phyloP scores from a whole-genome alignment of 2,888 invertebrate genomes.

The Mechanitis messenoides region DNA sequence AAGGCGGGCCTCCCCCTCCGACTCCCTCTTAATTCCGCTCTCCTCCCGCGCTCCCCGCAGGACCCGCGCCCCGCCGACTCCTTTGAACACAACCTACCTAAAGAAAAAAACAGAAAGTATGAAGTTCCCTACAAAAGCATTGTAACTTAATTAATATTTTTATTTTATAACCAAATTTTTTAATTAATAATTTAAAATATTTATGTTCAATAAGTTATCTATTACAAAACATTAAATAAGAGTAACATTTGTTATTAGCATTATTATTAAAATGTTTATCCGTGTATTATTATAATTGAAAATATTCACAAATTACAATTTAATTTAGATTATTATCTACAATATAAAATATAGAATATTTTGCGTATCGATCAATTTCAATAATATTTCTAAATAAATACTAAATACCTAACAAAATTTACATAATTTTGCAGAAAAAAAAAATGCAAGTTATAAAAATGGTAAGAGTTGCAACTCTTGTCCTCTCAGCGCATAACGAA shows the following conservation, averaged over 20 bases:
- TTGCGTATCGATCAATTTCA: not conserved
- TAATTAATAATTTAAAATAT: not conserved
- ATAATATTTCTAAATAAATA: too few relatives aligned
- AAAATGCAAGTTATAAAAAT: constrained; percentile 9
- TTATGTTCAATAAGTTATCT: too few relatives aligned
- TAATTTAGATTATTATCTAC: not conserved
- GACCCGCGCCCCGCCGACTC: constrained; percentile 61
- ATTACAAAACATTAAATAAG: too few relatives aligned
- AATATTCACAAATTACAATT: too few relatives aligned
- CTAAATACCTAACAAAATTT: too few relatives aligned
- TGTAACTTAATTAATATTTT: constrained; percentile 66
- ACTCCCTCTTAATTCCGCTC: constrained; percentile 68
- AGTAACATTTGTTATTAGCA: too few relatives aligned
- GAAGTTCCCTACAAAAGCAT: constrained; percentile 61
- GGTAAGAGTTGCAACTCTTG: constrained; percentile 57
- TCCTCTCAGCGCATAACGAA: constrained; percentile 65
- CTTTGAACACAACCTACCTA: constrained; percentile 77
- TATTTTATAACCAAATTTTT: constrained; percentile 7
- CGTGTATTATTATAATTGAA: too few relatives aligned
- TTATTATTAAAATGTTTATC: too few relatives aligned
- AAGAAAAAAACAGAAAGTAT: constrained; percentile 77
- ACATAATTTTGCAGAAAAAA: not conserved
- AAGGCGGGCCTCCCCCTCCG: constrained; percentile 63
- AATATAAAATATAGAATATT: not conserved
- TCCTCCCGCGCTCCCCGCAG: constrained; percentile 40